Evolutionary conservation across 1,140 invertebrate genomes (phyloP).

Genomic region (Galleria mellonella): DNA sequence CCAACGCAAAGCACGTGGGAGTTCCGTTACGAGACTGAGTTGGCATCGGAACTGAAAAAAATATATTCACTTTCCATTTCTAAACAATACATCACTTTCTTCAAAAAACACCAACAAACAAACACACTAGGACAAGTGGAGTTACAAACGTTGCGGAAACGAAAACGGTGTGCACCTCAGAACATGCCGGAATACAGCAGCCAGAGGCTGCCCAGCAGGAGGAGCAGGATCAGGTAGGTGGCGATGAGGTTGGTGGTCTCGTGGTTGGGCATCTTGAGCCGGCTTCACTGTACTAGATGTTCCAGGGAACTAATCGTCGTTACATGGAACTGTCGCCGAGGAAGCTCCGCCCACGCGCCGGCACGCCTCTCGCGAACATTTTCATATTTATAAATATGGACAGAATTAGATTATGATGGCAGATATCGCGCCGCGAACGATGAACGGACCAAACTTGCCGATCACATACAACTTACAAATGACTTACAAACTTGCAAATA

Average conservation of each 20-base stretch:
- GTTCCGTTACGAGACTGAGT: too few relatives aligned
- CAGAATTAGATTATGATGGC: too few relatives aligned
- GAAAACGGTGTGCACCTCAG: constrained; percentile 61
- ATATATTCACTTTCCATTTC: background rate
- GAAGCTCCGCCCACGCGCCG: constrained; percentile 24
- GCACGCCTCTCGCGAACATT: constrained; percentile 41
- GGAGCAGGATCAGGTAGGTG: constrained; percentile 72
- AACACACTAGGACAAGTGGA: constrained; percentile 5
- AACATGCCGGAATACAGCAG: constrained; percentile 70
- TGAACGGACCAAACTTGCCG: constrained; percentile 30
- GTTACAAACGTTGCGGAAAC: constrained; percentile 2
- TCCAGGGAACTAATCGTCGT: constrained; percentile 49
- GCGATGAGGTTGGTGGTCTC: constrained; percentile 70
- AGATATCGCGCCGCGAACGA: constrained; percentile 25
- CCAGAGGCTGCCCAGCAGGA: constrained; percentile 70
- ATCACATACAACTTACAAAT: constrained; percentile 27
- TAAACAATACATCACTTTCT: background rate
- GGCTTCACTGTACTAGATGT: constrained; percentile 45
- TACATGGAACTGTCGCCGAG: constrained; percentile 26
- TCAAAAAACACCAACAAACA: constrained; percentile 1
- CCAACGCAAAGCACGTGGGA: too few relatives aligned
- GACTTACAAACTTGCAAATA: constrained; percentile 21
- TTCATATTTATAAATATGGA: constrained; percentile 22
- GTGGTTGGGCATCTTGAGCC: constrained; percentile 64
- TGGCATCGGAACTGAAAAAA: constrained; percentile 8